A percentile compares a stretch with the other conserved stretches of the same genome.
These are phyloP conservation scores for Empis stercorea DNA, from an alignment of 2,888 invertebrate species.

Conservation along the genomic window DNA sequence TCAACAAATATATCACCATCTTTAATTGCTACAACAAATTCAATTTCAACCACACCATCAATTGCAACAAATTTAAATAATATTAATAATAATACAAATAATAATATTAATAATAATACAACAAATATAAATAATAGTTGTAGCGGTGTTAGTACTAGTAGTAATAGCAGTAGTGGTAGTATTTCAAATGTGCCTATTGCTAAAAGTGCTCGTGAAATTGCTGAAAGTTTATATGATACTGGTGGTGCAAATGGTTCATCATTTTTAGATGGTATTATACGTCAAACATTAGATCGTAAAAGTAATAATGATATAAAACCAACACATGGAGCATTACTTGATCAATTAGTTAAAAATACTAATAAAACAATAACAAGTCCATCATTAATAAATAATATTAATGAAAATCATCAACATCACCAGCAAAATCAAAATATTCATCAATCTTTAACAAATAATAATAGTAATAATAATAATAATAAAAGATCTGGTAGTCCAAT, in stretches of 20 bases:
- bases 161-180: slow-evolving; percentile 20
- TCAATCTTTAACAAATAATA: slow-evolving; percentile 4
- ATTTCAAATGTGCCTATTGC: slow-evolving; percentile 27
- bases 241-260: slow-evolving; percentile 52
- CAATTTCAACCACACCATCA: slow-evolving; percentile 13
- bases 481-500: slow-evolving; percentile 33
- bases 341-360: slow-evolving; percentile 50
- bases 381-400: background rate
- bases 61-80: slow-evolving; percentile 17
- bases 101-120: background rate
- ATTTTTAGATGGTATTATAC: slow-evolving; percentile 71
- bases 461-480: slow-evolving; percentile 3
- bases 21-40: slow-evolving; percentile 14
- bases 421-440: slow-evolving; percentile 23
- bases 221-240: slow-evolving; percentile 49
- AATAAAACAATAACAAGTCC: slow-evolving; percentile 25
- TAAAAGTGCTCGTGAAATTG: slow-evolving; percentile 44
- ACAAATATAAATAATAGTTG: too few species aligned
- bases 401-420: slow-evolving; percentile 12
- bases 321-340: slow-evolving; percentile 45
- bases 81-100: background rate
- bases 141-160: slow-evolving; percentile 6
- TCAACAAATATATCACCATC: slow-evolving; percentile 5
- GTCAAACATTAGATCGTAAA: slow-evolving; percentile 61
- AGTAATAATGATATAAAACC: slow-evolving; percentile 35